phyloP scores from a whole-genome alignment of 2,113 vertebrate genomes.

The Rhadina sibilatrix region DNA sequence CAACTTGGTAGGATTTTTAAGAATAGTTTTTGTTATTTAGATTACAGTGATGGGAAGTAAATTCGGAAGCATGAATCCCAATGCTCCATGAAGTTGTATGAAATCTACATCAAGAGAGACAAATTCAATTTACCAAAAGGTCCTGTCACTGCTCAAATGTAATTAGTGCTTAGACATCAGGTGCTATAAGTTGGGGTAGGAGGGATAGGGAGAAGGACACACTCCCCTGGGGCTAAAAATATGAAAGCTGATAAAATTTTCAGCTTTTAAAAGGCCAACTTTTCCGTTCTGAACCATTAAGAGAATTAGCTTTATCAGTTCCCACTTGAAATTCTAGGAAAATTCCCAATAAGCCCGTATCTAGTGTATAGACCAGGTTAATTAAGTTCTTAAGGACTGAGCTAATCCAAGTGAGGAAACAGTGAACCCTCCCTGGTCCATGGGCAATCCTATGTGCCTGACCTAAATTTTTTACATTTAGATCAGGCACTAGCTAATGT shows the following conservation, averaged over 20 bases:
- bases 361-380: neutral
- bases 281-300: neutral
- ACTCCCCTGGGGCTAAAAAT: neutral
- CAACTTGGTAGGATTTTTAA: neutral
- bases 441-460: neutral
- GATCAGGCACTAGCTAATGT: neutral
- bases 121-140: neutral
- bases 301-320: neutral
- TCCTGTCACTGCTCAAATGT: neutral
- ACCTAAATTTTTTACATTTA: neutral
- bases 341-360: neutral
- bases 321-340: neutral
- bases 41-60: neutral
- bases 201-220: neutral
- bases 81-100: neutral
- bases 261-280: neutral
- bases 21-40: neutral
- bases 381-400: neutral
- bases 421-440: neutral
- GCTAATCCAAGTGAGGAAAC: neutral
- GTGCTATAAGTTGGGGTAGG: accelerated
- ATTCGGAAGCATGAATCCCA: neutral
- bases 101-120: neutral
- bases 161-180: neutral
- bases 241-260: neutral